A percentile compares a stretch with the other conserved stretches of the same genome.
phyloP scores from a whole-genome alignment of 2,888 invertebrate species.

The Coelinius sp. region DNA sequence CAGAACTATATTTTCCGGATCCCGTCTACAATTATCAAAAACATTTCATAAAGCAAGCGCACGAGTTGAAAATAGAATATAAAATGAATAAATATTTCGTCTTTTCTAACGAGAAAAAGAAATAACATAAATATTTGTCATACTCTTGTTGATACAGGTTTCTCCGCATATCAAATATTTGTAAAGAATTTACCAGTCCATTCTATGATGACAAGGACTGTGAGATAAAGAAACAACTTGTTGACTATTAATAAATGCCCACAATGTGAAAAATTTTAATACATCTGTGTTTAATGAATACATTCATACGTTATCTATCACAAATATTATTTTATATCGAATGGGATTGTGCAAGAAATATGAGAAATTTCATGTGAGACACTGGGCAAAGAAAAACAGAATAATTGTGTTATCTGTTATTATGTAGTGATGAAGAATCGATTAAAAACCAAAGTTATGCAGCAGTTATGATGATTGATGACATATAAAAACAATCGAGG shows the following conservation, averaged over 20 bases:
- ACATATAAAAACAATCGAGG: neutral
- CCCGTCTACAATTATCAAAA: no score
- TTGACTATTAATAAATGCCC: neutral
- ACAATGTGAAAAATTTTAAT: neutral
- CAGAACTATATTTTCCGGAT: no score
- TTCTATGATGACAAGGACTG: neutral
- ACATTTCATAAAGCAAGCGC: no score
- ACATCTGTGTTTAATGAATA: neutral
- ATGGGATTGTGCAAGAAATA: neutral
- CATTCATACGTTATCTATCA: neutral
- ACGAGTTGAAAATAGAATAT: no score
- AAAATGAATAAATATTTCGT: neutral
- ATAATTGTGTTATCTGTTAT: neutral
- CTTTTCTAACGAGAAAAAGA: neutral
- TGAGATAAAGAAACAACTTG: neutral
- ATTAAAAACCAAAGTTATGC: neutral
- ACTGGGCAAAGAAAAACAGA: neutral
- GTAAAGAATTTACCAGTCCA: neutral
- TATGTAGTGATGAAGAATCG: neutral
- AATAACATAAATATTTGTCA: neutral
- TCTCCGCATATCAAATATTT: neutral
- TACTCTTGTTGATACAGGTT: neutral
- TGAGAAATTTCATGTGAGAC: neutral
- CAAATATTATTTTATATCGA: neutral
- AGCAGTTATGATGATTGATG: neutral